These are phyloP conservation scores for Lampropteryx suffumata DNA, from an alignment of 2,888 invertebrate species.

Conservation along the genomic window DNA sequence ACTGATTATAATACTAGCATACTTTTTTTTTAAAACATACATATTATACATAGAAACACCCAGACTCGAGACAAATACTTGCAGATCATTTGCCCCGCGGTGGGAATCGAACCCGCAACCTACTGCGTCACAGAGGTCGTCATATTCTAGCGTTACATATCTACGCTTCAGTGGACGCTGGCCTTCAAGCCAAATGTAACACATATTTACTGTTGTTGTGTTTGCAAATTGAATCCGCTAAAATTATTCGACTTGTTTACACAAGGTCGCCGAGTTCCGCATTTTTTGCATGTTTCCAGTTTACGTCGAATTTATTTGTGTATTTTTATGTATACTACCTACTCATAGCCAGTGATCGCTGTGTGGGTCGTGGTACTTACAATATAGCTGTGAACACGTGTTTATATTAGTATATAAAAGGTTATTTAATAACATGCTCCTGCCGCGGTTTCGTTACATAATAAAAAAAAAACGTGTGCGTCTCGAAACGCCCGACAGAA, in stretches of 20 bases:
- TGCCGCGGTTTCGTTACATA: no score
- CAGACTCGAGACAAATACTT: no score
- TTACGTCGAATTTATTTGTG: conserved; percentile 19
- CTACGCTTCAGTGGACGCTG: not conserved
- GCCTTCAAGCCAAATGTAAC: conserved; percentile 2
- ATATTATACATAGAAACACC: no score
- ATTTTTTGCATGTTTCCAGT: conserved; percentile 42
- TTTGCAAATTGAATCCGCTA: conserved; percentile 36
- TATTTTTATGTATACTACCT: conserved; percentile 13
- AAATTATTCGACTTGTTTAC: conserved; percentile 36
- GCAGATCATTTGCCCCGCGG: no score
- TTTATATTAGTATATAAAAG: conserved; percentile 1
- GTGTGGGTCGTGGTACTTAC: conserved; percentile 8
- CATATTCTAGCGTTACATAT: not conserved
- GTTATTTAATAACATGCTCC: no score
- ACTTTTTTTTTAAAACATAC: no score
- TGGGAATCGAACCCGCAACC: no score
- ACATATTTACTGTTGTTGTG: conserved; percentile 32
- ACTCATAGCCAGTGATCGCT: conserved; percentile 1
- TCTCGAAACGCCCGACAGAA: no score
- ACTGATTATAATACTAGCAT: no score
- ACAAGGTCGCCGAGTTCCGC: conserved; percentile 45
- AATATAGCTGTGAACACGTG: not conserved
- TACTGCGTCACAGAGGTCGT: no score
- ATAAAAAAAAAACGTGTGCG: no score